Percentiles rank a stretch among this genome's conserved stretches.
Evolutionary conservation across 2,113 vertebrate species (phyloP).

Genomic region (Rynchops niger): DNA sequence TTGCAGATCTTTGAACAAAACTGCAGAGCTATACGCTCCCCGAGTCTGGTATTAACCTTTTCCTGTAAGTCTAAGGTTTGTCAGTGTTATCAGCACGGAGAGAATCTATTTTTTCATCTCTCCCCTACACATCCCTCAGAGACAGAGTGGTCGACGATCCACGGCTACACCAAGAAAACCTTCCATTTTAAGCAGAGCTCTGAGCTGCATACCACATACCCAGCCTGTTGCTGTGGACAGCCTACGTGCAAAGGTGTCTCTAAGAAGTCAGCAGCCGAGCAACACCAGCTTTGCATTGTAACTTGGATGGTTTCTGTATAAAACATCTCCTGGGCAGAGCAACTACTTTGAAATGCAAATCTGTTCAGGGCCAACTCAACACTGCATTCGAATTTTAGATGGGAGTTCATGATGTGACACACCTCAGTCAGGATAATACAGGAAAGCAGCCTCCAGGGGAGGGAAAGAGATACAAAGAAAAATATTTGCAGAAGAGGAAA

Average conservation of each 20-base stretch:
- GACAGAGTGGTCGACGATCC: not conserved
- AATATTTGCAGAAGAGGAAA: not conserved
- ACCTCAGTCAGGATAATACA: not conserved
- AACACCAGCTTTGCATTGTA: not conserved
- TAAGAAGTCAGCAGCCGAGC: not conserved
- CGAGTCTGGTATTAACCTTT: not conserved
- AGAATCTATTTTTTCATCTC: not conserved
- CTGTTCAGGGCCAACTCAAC: not conserved
- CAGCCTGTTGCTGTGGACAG: not conserved
- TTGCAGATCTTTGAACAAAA: not conserved
- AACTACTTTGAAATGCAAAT: not conserved
- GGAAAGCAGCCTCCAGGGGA: not conserved
- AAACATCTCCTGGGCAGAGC: not conserved
- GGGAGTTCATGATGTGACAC: rapidly evolving
- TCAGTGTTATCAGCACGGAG: not conserved
- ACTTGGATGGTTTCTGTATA: not conserved
- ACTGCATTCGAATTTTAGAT: not conserved
- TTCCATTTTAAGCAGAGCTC: not conserved
- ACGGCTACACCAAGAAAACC: not conserved
- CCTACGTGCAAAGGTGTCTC: rapidly evolving
- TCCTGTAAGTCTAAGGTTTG: not conserved
- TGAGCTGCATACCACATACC: not conserved
- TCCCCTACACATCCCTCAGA: not conserved
- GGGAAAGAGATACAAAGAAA: too few relatives aligned
- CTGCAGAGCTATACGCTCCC: not conserved